Base-by-base conservation (phyloP, 2,113 vertebrate genomes). In the Dicaeum eximium region DNA sequence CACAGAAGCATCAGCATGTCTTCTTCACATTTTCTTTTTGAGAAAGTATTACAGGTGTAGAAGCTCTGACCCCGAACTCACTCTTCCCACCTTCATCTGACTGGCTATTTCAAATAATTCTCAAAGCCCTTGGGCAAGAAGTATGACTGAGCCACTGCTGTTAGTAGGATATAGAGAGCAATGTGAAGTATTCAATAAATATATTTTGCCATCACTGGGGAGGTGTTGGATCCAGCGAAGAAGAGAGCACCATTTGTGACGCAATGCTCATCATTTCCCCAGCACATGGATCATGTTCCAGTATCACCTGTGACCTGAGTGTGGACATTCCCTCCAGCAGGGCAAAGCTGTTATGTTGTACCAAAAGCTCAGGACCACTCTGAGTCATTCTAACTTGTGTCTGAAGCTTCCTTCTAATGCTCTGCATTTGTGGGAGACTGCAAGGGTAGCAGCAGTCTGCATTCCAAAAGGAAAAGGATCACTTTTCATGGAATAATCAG, bases 271-370 rank as follows among this genome's bases (percentile, higher is more conserved):
- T 33, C 6, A 24, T 56, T 91, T 30, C 16, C 9, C 24, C 70
- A 67, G 66, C 5, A 50, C 37, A 14, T 0, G 5, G 42, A 33
- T 37, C 6, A 10, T 0, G 1, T 60, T 70, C 38, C 44, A n/a
- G 4, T 47, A 73, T 3, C 35, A 20, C 3, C 0, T 48, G 21
- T 67, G 33, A 69, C 18, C 58, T 16, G 3, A 79, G 14, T 0
- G 0, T 37, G 66, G 38, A 37, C 54, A 42, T 61, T 73, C 5
- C 5, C 13, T 73, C 35, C 18, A 48, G 14, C 7, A 38, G 10
- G 28, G 18, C 6, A 62, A 84, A 84, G 35, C 15, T 77, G 21
- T 18, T 21, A 14, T 4, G 7, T 16, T 44, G 50, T 50, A 57
- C 15, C 27, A 88, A 70, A 93, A 70, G 30, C n/a, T 56, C 35